Evolutionary conservation across 2,888 invertebrate species (phyloP).

Genomic region (Subacronicta megacephala): DNA sequence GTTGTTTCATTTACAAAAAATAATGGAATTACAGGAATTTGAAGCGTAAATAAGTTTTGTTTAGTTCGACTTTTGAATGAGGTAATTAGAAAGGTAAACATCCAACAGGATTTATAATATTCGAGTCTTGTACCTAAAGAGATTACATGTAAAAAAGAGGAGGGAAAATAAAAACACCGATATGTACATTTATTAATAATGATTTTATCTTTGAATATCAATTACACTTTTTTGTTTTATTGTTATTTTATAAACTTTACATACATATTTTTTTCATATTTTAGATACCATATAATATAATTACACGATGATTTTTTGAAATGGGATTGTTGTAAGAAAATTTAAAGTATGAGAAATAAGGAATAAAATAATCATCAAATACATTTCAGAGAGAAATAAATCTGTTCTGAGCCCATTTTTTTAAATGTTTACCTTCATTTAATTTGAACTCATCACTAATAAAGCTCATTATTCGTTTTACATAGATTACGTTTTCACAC

Average conservation of each 20-base stretch:
- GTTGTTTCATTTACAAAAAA: constrained; percentile 29
- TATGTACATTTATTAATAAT: constrained; percentile 84
- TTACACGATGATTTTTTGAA: constrained; percentile 38
- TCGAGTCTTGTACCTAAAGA: too few species aligned
- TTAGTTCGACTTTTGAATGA: too few species aligned
- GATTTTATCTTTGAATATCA: constrained; percentile 85
- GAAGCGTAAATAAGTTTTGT: too few species aligned
- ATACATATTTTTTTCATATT: constrained; percentile 68
- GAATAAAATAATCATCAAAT: not conserved
- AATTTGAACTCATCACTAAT: too few species aligned
- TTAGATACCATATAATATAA: constrained; percentile 69
- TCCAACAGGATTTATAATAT: too few species aligned
- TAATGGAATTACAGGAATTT: not conserved
- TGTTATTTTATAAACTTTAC: constrained; percentile 83
- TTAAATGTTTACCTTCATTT: too few species aligned
- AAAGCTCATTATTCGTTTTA: too few species aligned
- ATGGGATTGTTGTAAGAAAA: not conserved
- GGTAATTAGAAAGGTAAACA: too few species aligned
- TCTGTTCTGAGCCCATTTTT: too few species aligned
- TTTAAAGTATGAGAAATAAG: not conserved
- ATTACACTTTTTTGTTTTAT: constrained; percentile 81
- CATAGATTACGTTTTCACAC: not conserved
- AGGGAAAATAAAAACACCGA: constrained; percentile 39
- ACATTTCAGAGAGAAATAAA: too few species aligned
- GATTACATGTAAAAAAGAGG: not conserved